Evolutionary conservation across 2,113 vertebrate species (phyloP).

Genomic region (Heptranchias perlo): DNA sequence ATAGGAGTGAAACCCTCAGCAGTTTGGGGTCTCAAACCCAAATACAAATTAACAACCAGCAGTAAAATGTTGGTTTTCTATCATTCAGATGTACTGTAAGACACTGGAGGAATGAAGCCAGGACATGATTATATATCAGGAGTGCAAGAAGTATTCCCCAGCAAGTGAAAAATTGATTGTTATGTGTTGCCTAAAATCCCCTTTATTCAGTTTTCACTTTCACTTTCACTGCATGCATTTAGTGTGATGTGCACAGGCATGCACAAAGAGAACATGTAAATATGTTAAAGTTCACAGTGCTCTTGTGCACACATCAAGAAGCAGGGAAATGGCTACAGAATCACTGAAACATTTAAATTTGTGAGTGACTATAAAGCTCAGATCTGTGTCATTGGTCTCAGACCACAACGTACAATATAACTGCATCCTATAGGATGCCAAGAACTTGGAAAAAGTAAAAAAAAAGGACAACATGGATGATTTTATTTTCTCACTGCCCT

Average conservation of each 20-base stretch:
- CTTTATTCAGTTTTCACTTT: constrained; percentile 24
- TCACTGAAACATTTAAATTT: not conserved
- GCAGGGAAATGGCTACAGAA: not conserved
- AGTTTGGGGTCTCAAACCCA: not conserved
- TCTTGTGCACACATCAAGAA: not conserved
- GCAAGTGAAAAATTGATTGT: not conserved
- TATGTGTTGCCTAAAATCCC: not conserved
- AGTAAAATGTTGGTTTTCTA: not conserved
- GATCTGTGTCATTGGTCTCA: not conserved
- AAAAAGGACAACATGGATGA: not conserved
- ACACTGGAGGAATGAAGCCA: not conserved
- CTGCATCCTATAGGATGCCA: not conserved
- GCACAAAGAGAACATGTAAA: not conserved
- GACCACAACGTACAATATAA: not conserved
- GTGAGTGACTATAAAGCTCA: not conserved
- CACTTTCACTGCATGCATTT: not conserved
- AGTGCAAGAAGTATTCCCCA: not conserved
- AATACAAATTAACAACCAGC: not conserved
- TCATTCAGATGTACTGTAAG: not conserved
- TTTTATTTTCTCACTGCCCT: not conserved
- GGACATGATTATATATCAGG: not conserved
- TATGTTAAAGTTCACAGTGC: not conserved
- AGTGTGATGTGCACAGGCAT: not conserved
- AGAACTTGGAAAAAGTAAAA: not conserved
- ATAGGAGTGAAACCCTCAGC: not conserved